Base-by-base conservation (phyloP, 2,797 vertebrate species). In the Sebastes iracundus region DNA sequence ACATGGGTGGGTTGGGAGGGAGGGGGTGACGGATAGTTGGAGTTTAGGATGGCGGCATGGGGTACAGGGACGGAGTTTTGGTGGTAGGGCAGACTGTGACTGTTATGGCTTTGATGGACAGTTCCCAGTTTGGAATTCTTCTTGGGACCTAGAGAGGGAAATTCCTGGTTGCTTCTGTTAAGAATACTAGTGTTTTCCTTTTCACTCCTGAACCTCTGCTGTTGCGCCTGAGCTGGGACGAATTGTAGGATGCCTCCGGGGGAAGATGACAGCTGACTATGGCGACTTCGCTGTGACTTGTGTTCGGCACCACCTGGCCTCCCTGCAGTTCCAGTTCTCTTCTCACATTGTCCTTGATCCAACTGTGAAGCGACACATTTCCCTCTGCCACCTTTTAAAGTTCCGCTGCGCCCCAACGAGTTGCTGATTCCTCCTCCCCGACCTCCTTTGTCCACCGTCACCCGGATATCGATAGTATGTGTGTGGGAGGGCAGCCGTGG, bases 101-200 rank as follows among this genome's bases (percentile, higher is more conserved):
- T 88, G 5, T 93, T 93, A 85, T 94, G 94, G 86, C 87, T 90
- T 87, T 96, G 95, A 80, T 94, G 93, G 79, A 90, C 88, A 49
- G 94, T 90, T 93, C 95, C 93, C 91, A 96, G 95, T 94, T 95
- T 95, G 93, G 94, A 94, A 85, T 88, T 95, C 78, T 96, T 95
- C 83, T 94, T 96, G 87, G 93, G 91, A 88, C 90, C 90, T 70
- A 93, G 60, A 67, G 90, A 93, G 69, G 92, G 80, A 83, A 94
- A 92, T 61, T 94, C 90, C 35, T 89, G 91, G 22, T 93, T 80
- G 5, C 79, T 46, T 86, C 80, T 90, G 74, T 83, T 88, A 0
- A 72, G 73, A 83, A 88, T 91, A 80, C 84, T 87, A 4, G 84
- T 11, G 66, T 91, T 93, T 69, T 95, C 92, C 77, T 90, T 95